Base-by-base conservation (phyloP, 92 coral and sea anemone genomes). In the Zoanthus gigantus region DNA sequence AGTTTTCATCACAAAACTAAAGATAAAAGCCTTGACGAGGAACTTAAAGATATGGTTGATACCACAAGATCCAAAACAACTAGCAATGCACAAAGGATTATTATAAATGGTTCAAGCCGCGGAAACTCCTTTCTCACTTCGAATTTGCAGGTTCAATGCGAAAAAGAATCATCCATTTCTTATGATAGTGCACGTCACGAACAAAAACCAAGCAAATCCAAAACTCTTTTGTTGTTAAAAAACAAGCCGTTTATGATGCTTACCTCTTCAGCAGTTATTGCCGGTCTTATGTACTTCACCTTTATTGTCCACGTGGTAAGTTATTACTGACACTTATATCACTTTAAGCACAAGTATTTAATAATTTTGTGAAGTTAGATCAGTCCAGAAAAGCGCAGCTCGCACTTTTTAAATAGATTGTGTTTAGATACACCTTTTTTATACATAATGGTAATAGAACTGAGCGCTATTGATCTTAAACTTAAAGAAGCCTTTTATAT, bases 271-370 rank as follows among this genome's bases (percentile, higher is more conserved):
- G 71, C 30, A 17, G 29, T 28, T 63, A 28, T 63, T 14, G 71
- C 30, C 15, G 9, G 71, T 14, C 71, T 63, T 17, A 3, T 28
- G 71, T 63, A 63, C 30, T 63, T 63, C 71, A 9, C 30, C 23
- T 63, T 63, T 63, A 63, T 63, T 63, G 30, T 63, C 18, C 71
- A 63, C 17, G 71, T 63, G 71, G 71, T 63, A 28, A 63, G 71
- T 63, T 3, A 28, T 63, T 63, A 9, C 0, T 16, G 14, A 17
- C 14, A 16, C 18, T 23, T 23, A 63, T 9, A 5, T 17, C 6
- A 9, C 30, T 63, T 28, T 5, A 6, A 16, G 23, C 30, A 16
- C 71, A 63, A 28, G 23, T 23, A 23, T 23, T 23, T 23, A 23
- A 23, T 23, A 23, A 23, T 23, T 23, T 23, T 23, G 23, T 23